Percentiles rank a stretch among this genome's conserved stretches.
phyloP scores from a whole-genome alignment of 2,888 invertebrate species.

The Volucella zonaria region DNA sequence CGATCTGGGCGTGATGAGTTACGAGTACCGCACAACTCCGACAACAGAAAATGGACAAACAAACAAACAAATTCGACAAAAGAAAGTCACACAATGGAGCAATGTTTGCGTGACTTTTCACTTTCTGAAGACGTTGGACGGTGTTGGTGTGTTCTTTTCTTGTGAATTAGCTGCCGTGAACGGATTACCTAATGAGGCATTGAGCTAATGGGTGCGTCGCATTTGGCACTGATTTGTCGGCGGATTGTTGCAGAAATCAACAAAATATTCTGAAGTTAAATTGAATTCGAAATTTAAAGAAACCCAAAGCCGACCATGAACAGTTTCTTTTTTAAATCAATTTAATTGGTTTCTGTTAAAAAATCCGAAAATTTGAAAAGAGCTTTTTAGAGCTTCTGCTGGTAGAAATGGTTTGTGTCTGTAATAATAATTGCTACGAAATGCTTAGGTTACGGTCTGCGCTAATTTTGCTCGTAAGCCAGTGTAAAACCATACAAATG shows the following conservation, averaged over 20 bases:
- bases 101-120: slow-evolving; percentile 26
- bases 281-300: not conserved
- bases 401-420: not conserved
- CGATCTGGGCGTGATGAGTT: slow-evolving; percentile 45
- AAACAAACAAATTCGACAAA: slow-evolving; percentile 17
- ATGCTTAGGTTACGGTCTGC: too few species aligned
- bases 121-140: slow-evolving; percentile 16
- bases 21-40: not conserved
- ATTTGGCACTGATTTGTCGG: slow-evolving; percentile 10
- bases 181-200: not conserved
- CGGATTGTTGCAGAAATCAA: not conserved
- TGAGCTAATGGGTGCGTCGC: not conserved
- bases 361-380: not conserved
- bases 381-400: not conserved
- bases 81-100: slow-evolving; percentile 38
- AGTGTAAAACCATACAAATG: not conserved
- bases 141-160: slow-evolving; percentile 13
- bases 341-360: not conserved
- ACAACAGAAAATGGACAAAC: not conserved
- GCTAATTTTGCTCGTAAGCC: not conserved
- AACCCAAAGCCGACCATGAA: too few species aligned
- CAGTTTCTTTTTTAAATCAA: not conserved
- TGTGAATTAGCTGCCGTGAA: slow-evolving; percentile 5
- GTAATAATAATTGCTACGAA: not conserved
- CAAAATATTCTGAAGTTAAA: not conserved